Evolutionary conservation across 2,797 vertebrate species (phyloP), one percentile per base, ranked within the genome.

Genomic region (Brotula barbata): DNA sequence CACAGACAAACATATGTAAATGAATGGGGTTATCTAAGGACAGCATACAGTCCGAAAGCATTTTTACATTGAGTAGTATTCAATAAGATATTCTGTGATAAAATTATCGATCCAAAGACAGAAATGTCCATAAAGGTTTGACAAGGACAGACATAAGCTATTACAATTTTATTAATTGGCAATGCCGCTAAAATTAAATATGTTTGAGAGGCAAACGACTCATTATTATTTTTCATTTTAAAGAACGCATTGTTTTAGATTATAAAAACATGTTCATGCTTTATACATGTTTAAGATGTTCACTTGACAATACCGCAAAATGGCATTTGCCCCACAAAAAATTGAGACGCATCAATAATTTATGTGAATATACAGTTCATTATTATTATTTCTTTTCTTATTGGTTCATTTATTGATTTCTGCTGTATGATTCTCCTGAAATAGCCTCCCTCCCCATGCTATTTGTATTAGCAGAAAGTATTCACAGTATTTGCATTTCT

Each of bases 41-140:
- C 75, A 59, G 53, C 37, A 13, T 25, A 43, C 54, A 28, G 43
- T 44, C 59, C 61, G 58, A 22, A 48, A 43, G 53, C 47, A 42
- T 77, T 46, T 56, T 46, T 48, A 73, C 62, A 59, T 28, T 3
- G 34, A 22, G 21, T 6, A 37, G 67, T 19, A 36, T 68, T 74
- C 50, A 82, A 84, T 40, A 73, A 49, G 68, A 85, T 70, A 59
- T 48, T 25, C 68, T 66, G 51, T 34, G 11, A 28, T 45, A 20
- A 55, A 47, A 46, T 69, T 60, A 36, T 58, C 77, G 68, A 77
- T 71, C 77, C 67, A 21, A 53, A 60, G 33, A n/a, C 54, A 50
- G 59, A 67, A 58, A 57, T 50, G 15, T 58, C 23, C 41, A 40
- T 25, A 62, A 5, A 20, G 14, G 39, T 53, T 36, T n/a, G 3